phyloP scores from a whole-genome alignment of 2,113 vertebrate genomes.

The Tragelaphus strepsiceros region DNA sequence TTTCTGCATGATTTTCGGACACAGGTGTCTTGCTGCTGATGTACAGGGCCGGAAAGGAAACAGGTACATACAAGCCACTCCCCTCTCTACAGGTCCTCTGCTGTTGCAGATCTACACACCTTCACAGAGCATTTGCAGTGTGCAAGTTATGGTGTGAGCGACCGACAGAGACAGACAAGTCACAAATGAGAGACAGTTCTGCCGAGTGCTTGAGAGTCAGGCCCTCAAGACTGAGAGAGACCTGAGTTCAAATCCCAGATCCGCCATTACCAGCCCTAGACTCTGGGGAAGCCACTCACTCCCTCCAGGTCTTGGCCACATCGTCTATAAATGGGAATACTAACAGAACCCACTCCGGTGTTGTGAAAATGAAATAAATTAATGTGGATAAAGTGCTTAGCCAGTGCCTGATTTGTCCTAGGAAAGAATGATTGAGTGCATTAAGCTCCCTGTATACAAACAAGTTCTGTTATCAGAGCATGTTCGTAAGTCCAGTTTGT shows the following conservation, averaged over 20 bases:
- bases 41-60: background rate
- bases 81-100: fast-evolving
- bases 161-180: background rate
- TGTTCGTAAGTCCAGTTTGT: background rate
- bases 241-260: background rate
- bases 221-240: background rate
- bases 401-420: background rate
- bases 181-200: background rate
- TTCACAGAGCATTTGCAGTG: background rate
- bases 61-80: fast-evolving
- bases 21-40: background rate
- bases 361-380: background rate
- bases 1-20: background rate
- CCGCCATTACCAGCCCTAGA: background rate
- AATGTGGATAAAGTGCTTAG: background rate
- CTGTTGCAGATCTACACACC: background rate
- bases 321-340: background rate
- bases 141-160: no score
- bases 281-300: background rate
- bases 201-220: no score
- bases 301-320: background rate
- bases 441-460: background rate
- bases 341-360: background rate
- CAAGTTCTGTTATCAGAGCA: background rate
- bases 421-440: background rate